Base-by-base conservation (phyloP, 2,113 vertebrate species). In the Dipodomys spectabilis region DNA sequence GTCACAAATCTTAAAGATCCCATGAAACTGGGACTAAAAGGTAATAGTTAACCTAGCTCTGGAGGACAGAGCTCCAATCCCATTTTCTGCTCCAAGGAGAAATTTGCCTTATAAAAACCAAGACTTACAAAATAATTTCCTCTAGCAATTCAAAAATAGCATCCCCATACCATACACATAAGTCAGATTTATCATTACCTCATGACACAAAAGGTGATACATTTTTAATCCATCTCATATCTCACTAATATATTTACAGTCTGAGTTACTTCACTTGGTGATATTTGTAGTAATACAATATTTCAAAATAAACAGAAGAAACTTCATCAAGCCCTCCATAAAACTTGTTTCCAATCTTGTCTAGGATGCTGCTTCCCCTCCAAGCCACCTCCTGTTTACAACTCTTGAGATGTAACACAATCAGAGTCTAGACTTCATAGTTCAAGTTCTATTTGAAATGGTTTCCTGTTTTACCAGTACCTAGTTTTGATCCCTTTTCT, bases 41-140 rank as follows among this genome's bases (percentile, higher is more conserved):
- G 65, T 53, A 5, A 1, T 22, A 32, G 53, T 9, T 84, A 68
- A 57, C 77, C 32, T 18, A 77, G 60, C 11, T 67, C 82, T 53
- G n/a, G 27, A 3, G 25, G 35, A 84, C 16, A n/a, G 35, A 28
- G 19, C 67, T 73, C 86, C 88, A 90, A 82, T 68, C 5, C 87
- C 16, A 13, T 32, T 91, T 92, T 94, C 90, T 96, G 88, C 88
- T 94, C 82, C 87, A 64, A 95, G 74, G 18, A 18, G 57, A 60
- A 85, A 45, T 90, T 88, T 94, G 91, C 80, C 69, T 96, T 82
- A 30, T 94, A 94, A 39, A 96, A 97, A 95, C 32, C 5, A 78
- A 35, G 5, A 30, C 96, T 93, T 81, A 81, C 95, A 68, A 93
- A 96, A 92, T 62, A 60, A 32, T 95, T 49, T 95, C 94, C 96